Evolutionary conservation across 2,888 invertebrate species (phyloP), one percentile per base, ranked within the genome.

Genomic region (Venustoraphidia nigricollis): DNA sequence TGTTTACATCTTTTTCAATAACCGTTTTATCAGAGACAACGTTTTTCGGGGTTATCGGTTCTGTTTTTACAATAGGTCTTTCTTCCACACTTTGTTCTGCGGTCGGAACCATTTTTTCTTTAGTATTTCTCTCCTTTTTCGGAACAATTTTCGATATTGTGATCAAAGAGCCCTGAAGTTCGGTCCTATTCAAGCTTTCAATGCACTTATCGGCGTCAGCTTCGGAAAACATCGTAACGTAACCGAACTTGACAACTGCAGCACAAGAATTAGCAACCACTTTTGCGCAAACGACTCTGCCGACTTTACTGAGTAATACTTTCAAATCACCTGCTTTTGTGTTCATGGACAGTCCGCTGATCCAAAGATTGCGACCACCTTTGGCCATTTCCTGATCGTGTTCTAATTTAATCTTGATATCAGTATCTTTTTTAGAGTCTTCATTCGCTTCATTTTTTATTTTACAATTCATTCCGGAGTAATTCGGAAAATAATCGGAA

Each of bases 391-490:
- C 41, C 8, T 34, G n/a, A 10, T 13, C 8, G 11, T 34, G 34
- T 41, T 41, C 40, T 9, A 34, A 27, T 2, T n/a, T 11, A 9
- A 11, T 45, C 14, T 14, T n/a, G 36, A 35, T 27, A 8, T 46
- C 35, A 11, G 9, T 34, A n/a, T 9, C 36, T 11, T 39, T 46
- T 11, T 40, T 44, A 13, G 34, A 10, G 37, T 51, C 41, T 45
- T 51, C 49, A 36, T 39, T 48, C 2, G 36, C 35, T 43, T 53
- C 55, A 9, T 42, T 34, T 34, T 50, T 49, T 39, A 51, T 48
- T 39, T 27, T 27, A 27, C 6, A 27, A 3, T 27, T 27, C 3
- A 27, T 6, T 27, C 6, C 27, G 6, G 27, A 27, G 27, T 6
- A 6, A 27, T 27, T 27, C 27, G 27, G 27, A 6, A 27, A 27